These are phyloP conservation scores for Excalfactoria chinensis DNA, from an alignment of 2,113 vertebrate genomes.

Conservation along the genomic window DNA sequence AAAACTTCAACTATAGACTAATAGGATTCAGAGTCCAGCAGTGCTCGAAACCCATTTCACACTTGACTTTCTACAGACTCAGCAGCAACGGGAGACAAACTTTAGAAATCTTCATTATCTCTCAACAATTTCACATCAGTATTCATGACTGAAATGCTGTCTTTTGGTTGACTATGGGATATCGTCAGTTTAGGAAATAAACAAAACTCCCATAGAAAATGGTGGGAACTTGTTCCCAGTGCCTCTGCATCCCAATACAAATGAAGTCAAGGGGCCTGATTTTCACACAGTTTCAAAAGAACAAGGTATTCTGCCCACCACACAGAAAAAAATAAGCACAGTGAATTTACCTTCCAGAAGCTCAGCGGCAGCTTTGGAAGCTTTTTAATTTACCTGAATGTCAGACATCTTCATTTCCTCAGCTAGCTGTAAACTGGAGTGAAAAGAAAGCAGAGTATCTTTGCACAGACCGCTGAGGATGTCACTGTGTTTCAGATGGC, in stretches of 20 bases:
- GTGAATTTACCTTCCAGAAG: neutral
- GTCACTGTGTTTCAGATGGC: conserved; percentile 86
- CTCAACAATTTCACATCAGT: neutral
- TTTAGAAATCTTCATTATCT: neutral
- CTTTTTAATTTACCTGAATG: conserved; percentile 67
- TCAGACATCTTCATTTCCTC: conserved; percentile 82
- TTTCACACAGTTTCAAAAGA: neutral
- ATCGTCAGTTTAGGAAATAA: neutral
- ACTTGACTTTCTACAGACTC: neutral
- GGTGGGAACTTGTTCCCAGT: neutral
- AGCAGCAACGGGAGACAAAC: neutral
- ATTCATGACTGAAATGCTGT: neutral
- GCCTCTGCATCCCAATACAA: neutral
- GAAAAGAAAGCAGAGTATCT: conserved; percentile 84
- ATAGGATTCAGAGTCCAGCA: neutral
- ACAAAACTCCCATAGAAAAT: neutral
- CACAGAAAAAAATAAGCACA: neutral
- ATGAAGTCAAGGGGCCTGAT: neutral
- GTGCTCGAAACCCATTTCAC: neutral
- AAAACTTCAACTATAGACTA: neutral
- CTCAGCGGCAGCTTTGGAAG: neutral
- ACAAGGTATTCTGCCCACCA: neutral
- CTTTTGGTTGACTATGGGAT: neutral
- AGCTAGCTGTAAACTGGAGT: conserved; percentile 86
- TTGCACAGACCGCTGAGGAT: conserved; percentile 85